A percentile compares a stretch with the other conserved stretches of the same genome.
Conservation (phyloP, 2,888 invertebrate genomes). For the Eulithis testata region DNA sequence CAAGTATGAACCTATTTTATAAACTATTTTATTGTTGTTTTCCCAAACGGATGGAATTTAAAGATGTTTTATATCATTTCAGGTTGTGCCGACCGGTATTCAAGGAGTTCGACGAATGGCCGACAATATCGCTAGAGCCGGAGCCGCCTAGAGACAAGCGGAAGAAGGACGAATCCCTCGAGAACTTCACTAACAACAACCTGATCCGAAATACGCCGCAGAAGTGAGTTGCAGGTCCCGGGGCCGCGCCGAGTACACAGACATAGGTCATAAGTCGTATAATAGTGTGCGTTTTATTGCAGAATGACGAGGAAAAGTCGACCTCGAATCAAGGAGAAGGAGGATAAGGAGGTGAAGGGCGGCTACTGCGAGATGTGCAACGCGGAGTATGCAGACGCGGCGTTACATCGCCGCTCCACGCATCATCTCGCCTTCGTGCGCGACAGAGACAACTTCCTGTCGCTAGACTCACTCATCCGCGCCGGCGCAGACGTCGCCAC, state of each 20-base stretch:
- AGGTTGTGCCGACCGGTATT: conserved; percentile 86
- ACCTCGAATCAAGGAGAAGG: conserved; percentile 74
- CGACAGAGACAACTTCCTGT: conserved; percentile 90
- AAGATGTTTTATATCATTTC: conserved; percentile 47
- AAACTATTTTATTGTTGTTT: conserved; percentile 36
- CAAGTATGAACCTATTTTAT: conserved; percentile 77
- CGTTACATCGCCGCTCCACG: conserved; percentile 89
- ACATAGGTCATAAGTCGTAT: conserved; percentile 33
- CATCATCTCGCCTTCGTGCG: conserved; percentile 90
- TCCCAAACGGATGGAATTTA: conserved; percentile 18
- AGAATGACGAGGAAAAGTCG: conserved; percentile 85
- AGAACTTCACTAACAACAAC: conserved; percentile 53
- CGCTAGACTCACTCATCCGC: conserved; percentile 89
- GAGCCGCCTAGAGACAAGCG: conserved; percentile 70
- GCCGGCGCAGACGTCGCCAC: conserved; percentile 87
- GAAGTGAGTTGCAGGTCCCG: conserved; percentile 60
- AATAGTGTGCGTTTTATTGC: conserved; percentile 47
- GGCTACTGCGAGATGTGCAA: conserved; percentile 94
- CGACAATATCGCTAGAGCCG: conserved; percentile 78
- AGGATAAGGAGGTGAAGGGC: conserved; percentile 74
- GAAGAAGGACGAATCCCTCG: conserved; percentile 62
- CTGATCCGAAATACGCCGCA: conserved; percentile 45
- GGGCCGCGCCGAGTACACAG: not conserved
- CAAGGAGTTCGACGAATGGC: conserved; percentile 87
- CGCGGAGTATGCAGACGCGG: conserved; percentile 88